Percentiles rank a stretch among this genome's conserved stretches.
Evolutionary conservation across 2,888 invertebrate species (phyloP).

Genomic region (Chrysina gloriosa): DNA sequence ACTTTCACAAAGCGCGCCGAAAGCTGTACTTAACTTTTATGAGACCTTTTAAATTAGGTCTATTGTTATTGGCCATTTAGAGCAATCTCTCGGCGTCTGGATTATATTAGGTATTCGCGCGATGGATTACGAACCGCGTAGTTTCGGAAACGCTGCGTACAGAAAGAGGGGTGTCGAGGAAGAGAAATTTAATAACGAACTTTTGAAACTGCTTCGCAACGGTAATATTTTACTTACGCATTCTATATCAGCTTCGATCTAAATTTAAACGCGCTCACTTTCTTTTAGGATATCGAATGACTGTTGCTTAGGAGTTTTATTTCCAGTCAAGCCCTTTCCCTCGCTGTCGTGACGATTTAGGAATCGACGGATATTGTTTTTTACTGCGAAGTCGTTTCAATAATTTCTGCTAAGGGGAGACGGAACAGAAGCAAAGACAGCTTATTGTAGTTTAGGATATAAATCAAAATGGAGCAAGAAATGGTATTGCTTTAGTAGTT

Average conservation of each 20-base stretch:
- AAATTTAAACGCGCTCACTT: slow-evolving; percentile 25
- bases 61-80: slow-evolving; percentile 64
- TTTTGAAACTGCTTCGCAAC: slow-evolving; percentile 35
- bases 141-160: slow-evolving; percentile 40
- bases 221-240: slow-evolving; percentile 30
- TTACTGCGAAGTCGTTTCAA: slow-evolving; percentile 31
- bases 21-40: slow-evolving; percentile 62
- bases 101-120: slow-evolving; percentile 60
- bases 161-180: slow-evolving; percentile 39
- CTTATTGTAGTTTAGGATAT: too few species aligned
- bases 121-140: slow-evolving; percentile 57
- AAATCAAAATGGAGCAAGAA: too few species aligned
- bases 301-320: slow-evolving; percentile 19
- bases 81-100: slow-evolving; percentile 61
- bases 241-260: slow-evolving; percentile 27
- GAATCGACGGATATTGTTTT: slow-evolving; percentile 25
- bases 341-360: background rate
- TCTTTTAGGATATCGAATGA: slow-evolving; percentile 12
- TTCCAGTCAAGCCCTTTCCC: slow-evolving; percentile 1
- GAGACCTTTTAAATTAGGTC: slow-evolving; percentile 64
- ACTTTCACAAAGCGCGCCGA: slow-evolving; percentile 55
- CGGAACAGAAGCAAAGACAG: background rate
- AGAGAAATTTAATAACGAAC: slow-evolving; percentile 56
- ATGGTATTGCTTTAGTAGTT: too few species aligned
- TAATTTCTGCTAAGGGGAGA: background rate